Evolutionary conservation across 2,113 vertebrate species (phyloP).

Genomic region (Sminthopsis crassicaudata): DNA sequence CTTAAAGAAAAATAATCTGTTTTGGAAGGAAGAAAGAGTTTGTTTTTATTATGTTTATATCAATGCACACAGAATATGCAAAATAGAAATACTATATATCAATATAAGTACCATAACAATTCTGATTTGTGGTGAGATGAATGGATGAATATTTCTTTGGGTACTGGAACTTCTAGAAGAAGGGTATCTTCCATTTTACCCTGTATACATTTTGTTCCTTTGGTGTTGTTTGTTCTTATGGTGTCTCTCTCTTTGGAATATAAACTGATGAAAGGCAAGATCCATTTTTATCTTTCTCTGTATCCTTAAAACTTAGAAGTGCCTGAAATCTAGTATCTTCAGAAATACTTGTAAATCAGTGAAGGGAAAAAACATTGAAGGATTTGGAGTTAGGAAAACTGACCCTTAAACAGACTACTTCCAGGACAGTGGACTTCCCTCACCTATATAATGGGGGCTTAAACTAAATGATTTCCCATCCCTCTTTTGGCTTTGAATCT

Average conservation of each 20-base stretch:
- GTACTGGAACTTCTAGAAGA: not conserved
- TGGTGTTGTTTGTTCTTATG: not conserved
- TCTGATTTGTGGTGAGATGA: not conserved
- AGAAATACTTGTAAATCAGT: not conserved
- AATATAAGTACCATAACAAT: not conserved
- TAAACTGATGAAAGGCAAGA: not conserved
- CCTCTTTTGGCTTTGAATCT: not conserved
- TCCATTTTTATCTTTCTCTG: not conserved
- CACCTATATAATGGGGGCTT: not conserved
- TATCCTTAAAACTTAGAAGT: not conserved
- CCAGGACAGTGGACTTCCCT: not conserved
- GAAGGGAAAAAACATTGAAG: not conserved
- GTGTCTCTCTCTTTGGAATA: not conserved
- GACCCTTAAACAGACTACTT: not conserved
- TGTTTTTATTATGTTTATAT: not conserved
- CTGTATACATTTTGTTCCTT: not conserved
- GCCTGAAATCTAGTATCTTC: not conserved
- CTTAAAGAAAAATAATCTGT: not conserved
- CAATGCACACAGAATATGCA: not conserved
- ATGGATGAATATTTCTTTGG: not conserved
- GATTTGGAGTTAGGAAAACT: not conserved
- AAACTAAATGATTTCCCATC: not conserved
- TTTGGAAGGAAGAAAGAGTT: not conserved
- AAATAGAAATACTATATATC: not conserved
- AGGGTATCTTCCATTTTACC: not conserved